A percentile compares a stretch with the other conserved stretches of the same genome.
phyloP scores from a whole-genome alignment of 1,140 invertebrate species.

The Drosophila nasuta region DNA sequence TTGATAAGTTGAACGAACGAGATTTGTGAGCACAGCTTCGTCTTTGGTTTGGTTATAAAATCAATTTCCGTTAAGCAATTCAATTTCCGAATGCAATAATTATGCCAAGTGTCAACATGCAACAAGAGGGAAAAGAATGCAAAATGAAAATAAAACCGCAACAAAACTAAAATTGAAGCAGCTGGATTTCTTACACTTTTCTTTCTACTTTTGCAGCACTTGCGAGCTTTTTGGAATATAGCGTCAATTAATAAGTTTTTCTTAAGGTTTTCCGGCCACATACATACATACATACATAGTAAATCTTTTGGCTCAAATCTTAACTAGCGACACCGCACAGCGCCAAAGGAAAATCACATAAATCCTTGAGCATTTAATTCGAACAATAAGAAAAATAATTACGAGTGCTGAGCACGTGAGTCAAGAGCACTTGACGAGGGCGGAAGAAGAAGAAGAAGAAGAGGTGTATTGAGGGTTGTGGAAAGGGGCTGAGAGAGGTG shows the following conservation, averaged over 20 bases:
- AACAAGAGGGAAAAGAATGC: constrained; percentile 22
- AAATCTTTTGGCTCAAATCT: constrained; percentile 62
- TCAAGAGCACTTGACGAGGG: constrained; percentile 61
- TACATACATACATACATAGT: background rate
- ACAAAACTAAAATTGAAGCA: background rate
- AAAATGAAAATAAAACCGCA: too few relatives aligned
- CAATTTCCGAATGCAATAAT: constrained; percentile 84
- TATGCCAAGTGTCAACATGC: constrained; percentile 77
- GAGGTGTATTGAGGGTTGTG: background rate
- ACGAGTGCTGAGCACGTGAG: constrained; percentile 81
- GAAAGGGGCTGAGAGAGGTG: background rate
- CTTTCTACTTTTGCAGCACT: background rate
- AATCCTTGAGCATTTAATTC: constrained; percentile 81
- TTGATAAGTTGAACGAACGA: constrained; percentile 43
- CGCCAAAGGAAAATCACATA: constrained; percentile 62
- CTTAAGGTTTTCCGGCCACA: too few relatives aligned
- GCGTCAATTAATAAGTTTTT: constrained; percentile 73
- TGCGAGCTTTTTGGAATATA: constrained; percentile 8
- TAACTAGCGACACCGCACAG: constrained; percentile 27
- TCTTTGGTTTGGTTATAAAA: constrained; percentile 66
- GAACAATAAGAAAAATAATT: constrained; percentile 83
- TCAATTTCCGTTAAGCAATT: constrained; percentile 78
- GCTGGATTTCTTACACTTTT: background rate
- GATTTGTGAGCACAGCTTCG: constrained; percentile 22
- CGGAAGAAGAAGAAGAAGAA: background rate